Base-by-base conservation (phyloP, 2,888 invertebrate species). In the Leptothorax acervorum region DNA sequence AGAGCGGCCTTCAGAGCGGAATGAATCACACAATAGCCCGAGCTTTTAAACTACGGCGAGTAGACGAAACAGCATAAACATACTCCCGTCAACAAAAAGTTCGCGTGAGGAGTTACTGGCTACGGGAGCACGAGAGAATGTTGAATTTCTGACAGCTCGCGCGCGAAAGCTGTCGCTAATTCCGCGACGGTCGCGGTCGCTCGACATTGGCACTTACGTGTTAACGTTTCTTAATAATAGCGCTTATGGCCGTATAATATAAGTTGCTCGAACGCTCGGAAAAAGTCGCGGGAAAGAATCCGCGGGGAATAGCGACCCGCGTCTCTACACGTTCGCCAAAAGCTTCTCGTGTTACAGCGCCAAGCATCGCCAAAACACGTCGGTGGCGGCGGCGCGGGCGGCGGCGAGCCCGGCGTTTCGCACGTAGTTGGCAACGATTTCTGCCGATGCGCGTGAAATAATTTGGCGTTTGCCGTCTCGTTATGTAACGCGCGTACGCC, bases 351-450 rank as follows among this genome's bases (percentile, higher is more conserved):
- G 89, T 93, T 93, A 93, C 93, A 88, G 87, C 84, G 89, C 89
- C 91, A 85, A 87, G 89, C 88, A 88, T 89, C 90, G 92, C 93
- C 93, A 93, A 93, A 93, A 92, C 90, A 90, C 90, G 90, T 42
- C 57, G 87, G 66, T 15, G 66, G 66, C 9, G 73, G 60, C 45
- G 45, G 63, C 62, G 84, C 35, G 35, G 35, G 35, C 89, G 83
- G 42, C 82, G 83, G 63, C 87, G 89, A 88, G 88, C 82, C 82
- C 87, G 88, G 87, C 90, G 89, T 90, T 92, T 93, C 91, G 87
- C 90, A 87, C 91, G 92, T 92, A 92, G 91, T 94, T 94, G 94
- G 94, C 94, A 94, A 87, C 90, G 92, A 92, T 93, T 93, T 94
- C 93, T 93, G 92, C 92, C 93, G 93, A 94, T 93, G 93, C 91